Percentiles rank a stretch among this genome's conserved stretches.
These are phyloP conservation scores for Cettia cetti DNA, from an alignment of 2,113 vertebrate species.

Conservation along the genomic window DNA sequence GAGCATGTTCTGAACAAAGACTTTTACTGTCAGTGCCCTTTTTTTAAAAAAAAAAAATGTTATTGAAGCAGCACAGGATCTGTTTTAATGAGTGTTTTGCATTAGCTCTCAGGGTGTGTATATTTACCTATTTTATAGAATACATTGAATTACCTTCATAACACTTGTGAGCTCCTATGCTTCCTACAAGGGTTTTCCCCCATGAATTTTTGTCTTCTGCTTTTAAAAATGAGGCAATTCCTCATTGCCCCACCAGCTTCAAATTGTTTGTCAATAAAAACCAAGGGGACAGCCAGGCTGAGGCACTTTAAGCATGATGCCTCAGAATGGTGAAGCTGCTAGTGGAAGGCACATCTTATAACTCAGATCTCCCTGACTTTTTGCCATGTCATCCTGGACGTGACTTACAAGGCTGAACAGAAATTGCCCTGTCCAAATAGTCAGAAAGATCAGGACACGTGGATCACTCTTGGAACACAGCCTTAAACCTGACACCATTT, in stretches of 20 bases:
- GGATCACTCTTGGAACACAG: not conserved
- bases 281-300: not conserved
- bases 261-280: not conserved
- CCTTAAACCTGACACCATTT: not conserved
- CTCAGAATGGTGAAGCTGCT: not conserved
- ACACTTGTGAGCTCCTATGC: not conserved
- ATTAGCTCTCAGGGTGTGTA: not conserved
- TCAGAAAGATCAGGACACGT: too few relatives aligned
- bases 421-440: not conserved
- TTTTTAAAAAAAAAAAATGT: not conserved
- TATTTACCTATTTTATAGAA: not conserved
- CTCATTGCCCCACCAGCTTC: not conserved
- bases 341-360: not conserved
- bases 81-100: not conserved
- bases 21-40: not conserved
- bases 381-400: not conserved
- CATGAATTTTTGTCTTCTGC: not conserved
- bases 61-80: not conserved
- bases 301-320: accelerated
- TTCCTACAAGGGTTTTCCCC: not conserved
- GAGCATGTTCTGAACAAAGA: not conserved
- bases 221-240: not conserved
- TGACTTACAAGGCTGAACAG: not conserved
- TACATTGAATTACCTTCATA: not conserved
- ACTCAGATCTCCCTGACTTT: not conserved